These are phyloP conservation scores for Nyctereutes procyonoides DNA, from an alignment of 2,113 vertebrate genomes.

Conservation along the genomic window DNA sequence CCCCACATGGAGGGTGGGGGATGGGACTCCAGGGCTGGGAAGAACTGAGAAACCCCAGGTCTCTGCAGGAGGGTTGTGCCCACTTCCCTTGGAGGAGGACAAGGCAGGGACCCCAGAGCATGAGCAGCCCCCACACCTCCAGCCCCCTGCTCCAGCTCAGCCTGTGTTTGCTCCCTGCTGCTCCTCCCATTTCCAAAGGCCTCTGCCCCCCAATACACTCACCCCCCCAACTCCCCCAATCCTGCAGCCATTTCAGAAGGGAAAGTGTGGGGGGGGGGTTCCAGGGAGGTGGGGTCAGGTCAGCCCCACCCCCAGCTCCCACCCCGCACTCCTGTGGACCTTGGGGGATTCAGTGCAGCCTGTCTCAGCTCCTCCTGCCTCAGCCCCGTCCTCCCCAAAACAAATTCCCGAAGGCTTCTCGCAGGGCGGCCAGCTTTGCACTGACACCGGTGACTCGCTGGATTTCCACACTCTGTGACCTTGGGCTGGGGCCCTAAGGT, in stretches of 20 bases:
- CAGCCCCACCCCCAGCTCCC: no score
- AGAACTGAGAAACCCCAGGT: not conserved
- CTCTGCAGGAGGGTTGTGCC: not conserved
- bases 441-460: not conserved
- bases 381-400: not conserved
- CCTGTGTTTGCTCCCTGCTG: no score
- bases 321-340: accelerated
- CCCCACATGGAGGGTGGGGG: no score
- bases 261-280: not conserved
- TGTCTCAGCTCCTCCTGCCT: not conserved
- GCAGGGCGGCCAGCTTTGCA: not conserved
- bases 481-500: not conserved
- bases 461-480: not conserved
- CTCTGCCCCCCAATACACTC: no score
- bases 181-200: not conserved
- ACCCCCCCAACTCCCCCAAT: accelerated
- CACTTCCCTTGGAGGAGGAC: no score
- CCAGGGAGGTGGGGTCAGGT: not conserved
- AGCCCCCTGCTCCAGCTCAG: not conserved
- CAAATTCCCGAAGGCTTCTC: not conserved
- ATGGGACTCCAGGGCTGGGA: not conserved
- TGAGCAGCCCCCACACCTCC: not conserved
- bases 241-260: accelerated
- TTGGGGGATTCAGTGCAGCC: not conserved
- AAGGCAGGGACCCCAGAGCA: not conserved